Evolutionary conservation across 2,888 invertebrate genomes (phyloP), one percentile per base, ranked within the genome.

Genomic region (Hyles lineata): DNA sequence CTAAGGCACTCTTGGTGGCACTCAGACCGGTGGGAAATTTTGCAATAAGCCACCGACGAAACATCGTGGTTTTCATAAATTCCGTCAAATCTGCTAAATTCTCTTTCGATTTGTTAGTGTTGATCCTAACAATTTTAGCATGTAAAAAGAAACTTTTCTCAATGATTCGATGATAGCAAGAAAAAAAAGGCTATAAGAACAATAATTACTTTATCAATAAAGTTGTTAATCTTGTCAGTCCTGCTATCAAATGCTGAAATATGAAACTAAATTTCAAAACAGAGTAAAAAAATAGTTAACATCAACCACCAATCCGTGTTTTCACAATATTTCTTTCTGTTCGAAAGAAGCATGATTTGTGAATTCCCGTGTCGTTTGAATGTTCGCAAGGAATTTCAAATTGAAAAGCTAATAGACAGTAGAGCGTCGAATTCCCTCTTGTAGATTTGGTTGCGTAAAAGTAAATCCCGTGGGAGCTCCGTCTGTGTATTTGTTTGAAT

Each of bases 1-100:
- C 78, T 78, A 79, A 78, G 80, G 78, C 79, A 80, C 80, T 79
- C 77, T 77, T 79, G 78, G 80, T 76, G 79, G 79, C 81, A 80
- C 81, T 81, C 74, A 75, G 67, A 76, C 78, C 76, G 74, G 77
- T 80, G 73, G 77, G 78, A 82, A 82, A 73, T 79, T 81, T 79
- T 77, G 80, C 82, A 82, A 82, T 81, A 79, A 81, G 81, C 79
- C 79, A 80, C 73, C 76, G 77, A 70, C 71, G n/a, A 77, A 79
- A 80, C 78, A 78, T 79, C 74, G 72, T 78, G 82, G 83, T 78
- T 83, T 67, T 63, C 11, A 43, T 63, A 63, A 50, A 67, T 67
- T 50, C 7, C 21, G 7, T 67, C 19, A 29, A 25, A 61, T 11
- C 25, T 29, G 61, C 11, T 61, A 59, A 23, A 11, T 23, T 23